A percentile compares a stretch with the other conserved stretches of the same genome.
phyloP scores from a whole-genome alignment of 2,113 vertebrate genomes.

The Oreocharis arfaki region DNA sequence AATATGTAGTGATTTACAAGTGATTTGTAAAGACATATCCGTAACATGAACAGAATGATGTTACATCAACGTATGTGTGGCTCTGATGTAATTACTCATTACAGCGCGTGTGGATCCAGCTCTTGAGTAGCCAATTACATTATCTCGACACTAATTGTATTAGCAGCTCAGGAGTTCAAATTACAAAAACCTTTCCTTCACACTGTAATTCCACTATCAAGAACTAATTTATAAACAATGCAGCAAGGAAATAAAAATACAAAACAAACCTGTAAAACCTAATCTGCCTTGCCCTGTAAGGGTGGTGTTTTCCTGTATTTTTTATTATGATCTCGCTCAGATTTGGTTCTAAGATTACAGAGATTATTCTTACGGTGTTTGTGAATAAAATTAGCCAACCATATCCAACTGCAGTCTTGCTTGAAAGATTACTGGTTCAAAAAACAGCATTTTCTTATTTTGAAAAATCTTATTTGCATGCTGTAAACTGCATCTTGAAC shows the following conservation, averaged over 20 bases:
- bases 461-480: not conserved
- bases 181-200: not conserved
- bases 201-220: not conserved
- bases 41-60: not conserved
- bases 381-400: not conserved
- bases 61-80: not conserved
- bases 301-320: not conserved
- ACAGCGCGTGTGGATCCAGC: not conserved
- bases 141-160: not conserved
- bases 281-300: not conserved
- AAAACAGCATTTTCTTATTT: not conserved
- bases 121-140: not conserved
- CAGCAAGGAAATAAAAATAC: not conserved
- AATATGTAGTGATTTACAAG: not conserved
- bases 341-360: not conserved
- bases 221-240: not conserved
- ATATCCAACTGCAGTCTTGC: not conserved
- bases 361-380: not conserved
- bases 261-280: not conserved
- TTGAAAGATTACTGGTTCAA: not conserved
- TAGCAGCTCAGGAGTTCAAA: not conserved
- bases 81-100: not conserved
- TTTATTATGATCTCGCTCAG: not conserved
- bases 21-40: not conserved
- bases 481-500: not conserved